A percentile compares a stretch with the other conserved stretches of the same genome.
Conservation (phyloP, 1,140 invertebrate species). For the Drosophila virilis region DNA sequence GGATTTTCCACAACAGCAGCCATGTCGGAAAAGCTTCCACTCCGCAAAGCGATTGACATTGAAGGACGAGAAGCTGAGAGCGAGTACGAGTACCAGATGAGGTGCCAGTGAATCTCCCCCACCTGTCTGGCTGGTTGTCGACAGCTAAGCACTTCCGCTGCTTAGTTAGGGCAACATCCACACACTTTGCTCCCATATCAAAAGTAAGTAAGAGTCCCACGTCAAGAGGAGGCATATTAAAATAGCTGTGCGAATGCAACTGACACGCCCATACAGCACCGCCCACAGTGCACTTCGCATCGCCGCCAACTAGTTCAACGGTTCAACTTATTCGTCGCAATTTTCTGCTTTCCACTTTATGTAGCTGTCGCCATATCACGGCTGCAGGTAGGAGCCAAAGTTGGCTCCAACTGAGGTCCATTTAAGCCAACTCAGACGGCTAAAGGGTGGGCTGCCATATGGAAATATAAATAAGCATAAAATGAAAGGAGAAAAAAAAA, state of each 20-base stretch:
- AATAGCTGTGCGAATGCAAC: slow-evolving; percentile 34
- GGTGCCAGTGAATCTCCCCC: slow-evolving; percentile 2
- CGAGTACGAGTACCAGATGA: background rate
- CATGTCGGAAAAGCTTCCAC: slow-evolving; percentile 35
- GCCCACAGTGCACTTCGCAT: background rate
- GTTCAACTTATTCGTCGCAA: slow-evolving; percentile 15
- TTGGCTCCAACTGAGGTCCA: slow-evolving; percentile 23
- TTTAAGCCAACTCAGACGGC: slow-evolving; percentile 45
- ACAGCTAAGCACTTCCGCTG: slow-evolving; percentile 42
- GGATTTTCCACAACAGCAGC: slow-evolving; percentile 68
- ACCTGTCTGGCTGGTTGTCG: slow-evolving; percentile 8
- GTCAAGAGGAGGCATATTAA: slow-evolving; percentile 40
- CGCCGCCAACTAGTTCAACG: slow-evolving; percentile 14
- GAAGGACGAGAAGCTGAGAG: background rate
- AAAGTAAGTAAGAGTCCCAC: slow-evolving; percentile 32
- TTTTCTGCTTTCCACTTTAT: slow-evolving; percentile 6
- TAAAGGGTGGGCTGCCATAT: slow-evolving; percentile 41
- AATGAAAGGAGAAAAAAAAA: slow-evolving; percentile 17
- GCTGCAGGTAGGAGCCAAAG: slow-evolving; percentile 22
- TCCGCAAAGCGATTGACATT: slow-evolving; percentile 53
- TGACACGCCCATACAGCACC: slow-evolving; percentile 7
- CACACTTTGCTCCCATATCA: slow-evolving; percentile 35
- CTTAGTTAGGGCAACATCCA: slow-evolving; percentile 41
- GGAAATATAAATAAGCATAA: slow-evolving; percentile 26
- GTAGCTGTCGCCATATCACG: slow-evolving; percentile 25